A percentile compares a stretch with the other conserved stretches of the same genome.
Conservation (phyloP, 2,888 invertebrate genomes). For the Lochmaea crataegi region DNA sequence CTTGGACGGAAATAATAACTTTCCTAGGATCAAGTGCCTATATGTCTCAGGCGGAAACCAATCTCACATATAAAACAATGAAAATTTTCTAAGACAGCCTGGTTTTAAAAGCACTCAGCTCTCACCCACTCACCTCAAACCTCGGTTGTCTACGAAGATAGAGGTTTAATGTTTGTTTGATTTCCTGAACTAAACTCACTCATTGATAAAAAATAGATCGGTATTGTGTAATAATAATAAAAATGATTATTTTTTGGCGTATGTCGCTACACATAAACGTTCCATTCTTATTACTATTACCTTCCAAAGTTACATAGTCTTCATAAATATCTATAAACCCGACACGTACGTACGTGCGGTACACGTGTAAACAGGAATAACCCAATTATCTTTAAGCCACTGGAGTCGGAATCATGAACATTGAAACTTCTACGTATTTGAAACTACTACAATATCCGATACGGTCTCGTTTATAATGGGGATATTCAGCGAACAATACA, state of each 20-base stretch:
- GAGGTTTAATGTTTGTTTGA: no score
- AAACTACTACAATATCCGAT: slow-evolving; percentile 6
- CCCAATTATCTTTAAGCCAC: slow-evolving; percentile 3
- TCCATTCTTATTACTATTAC: not conserved
- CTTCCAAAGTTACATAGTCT: not conserved
- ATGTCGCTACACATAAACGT: not conserved
- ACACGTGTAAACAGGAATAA: slow-evolving; percentile 1
- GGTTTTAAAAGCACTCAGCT: no score
- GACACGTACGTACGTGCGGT: not conserved
- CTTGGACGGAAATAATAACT: no score
- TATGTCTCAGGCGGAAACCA: no score
- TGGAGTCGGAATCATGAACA: not conserved
- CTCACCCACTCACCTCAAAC: no score
- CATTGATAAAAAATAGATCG: no score
- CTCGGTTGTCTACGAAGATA: no score
- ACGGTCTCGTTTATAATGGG: not conserved
- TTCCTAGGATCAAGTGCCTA: no score
- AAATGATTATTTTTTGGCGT: not conserved
- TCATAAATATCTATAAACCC: not conserved
- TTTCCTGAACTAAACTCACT: no score
- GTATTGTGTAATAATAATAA: not conserved
- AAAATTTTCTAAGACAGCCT: no score
- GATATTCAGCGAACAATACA: not conserved
- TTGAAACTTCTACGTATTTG: not conserved
- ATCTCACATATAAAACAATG: no score